Conservation (phyloP, 2,888 invertebrate species). For the Drosophila glabriapex region DNA sequence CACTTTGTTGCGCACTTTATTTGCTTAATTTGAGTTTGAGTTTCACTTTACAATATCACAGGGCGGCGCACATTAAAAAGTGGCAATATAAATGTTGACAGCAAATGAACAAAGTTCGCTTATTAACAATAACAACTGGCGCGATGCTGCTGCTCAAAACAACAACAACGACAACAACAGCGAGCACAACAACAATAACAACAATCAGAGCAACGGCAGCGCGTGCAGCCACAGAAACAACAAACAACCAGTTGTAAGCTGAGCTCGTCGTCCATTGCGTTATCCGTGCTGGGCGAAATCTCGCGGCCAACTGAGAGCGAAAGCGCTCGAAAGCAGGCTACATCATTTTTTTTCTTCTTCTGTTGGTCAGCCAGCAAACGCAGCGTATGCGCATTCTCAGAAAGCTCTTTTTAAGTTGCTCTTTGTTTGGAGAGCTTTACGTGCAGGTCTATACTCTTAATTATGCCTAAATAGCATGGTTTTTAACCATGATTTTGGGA, state of each 20-base stretch:
- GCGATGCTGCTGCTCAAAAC: constrained; percentile 39
- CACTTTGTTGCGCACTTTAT: constrained; percentile 1
- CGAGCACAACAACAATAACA: constrained; percentile 21
- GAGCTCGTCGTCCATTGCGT: constrained; percentile 36
- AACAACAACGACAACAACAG: constrained; percentile 24
- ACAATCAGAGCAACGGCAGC: constrained; percentile 32
- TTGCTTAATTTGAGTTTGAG: neutral
- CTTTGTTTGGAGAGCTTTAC: neutral
- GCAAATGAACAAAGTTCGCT: neutral
- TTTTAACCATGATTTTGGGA: constrained; percentile 34
- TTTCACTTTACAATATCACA: constrained; percentile 32
- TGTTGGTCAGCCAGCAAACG: constrained; percentile 1
- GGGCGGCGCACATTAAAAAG: constrained; percentile 17
- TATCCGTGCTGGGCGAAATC: constrained; percentile 58
- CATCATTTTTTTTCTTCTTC: constrained; percentile 5
- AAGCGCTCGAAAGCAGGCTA: constrained; percentile 46
- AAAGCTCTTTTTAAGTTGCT: neutral
- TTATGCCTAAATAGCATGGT: constrained; percentile 35
- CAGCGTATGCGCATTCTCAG: constrained; percentile 34
- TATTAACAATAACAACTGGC: constrained; percentile 36
- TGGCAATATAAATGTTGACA: constrained; percentile 6
- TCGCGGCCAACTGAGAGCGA: constrained; percentile 64
- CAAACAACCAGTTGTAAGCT: constrained; percentile 18
- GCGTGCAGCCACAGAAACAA: constrained; percentile 29
- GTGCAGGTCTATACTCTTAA: constrained; percentile 3